A percentile compares a stretch with the other conserved stretches of the same genome.
phyloP scores from a whole-genome alignment of 2,888 invertebrate species.

The Pammene fasciana region DNA sequence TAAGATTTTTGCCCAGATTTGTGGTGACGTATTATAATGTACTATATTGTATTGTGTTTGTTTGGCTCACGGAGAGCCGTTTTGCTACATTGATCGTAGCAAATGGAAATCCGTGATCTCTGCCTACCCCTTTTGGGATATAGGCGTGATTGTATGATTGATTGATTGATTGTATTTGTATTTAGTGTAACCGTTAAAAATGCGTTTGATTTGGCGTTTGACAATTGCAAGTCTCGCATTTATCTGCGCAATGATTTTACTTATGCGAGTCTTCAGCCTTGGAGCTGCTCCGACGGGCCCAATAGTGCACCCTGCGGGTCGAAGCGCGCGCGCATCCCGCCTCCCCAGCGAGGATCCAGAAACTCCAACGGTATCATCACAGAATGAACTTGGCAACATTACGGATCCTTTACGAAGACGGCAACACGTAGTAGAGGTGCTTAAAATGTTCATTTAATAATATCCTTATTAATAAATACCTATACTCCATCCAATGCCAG shows the following conservation, averaged over 20 bases:
- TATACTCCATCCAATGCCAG: neutral
- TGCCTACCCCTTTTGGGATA: no score
- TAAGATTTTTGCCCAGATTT: neutral
- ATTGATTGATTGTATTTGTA: no score
- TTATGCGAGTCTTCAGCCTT: slow-evolving; percentile 52
- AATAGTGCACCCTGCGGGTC: slow-evolving; percentile 35
- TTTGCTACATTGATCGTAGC: no score
- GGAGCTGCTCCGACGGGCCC: slow-evolving; percentile 34
- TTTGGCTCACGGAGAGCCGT: no score
- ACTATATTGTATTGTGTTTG: no score
- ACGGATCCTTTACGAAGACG: slow-evolving; percentile 32
- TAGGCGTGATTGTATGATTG: no score
- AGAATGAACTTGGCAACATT: neutral
- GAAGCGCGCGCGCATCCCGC: slow-evolving; percentile 42
- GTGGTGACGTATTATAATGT: no score
- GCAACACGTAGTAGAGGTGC: slow-evolving; percentile 46
- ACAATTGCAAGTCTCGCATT: slow-evolving; percentile 51
- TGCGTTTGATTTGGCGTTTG: slow-evolving; percentile 60
- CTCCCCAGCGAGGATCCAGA: slow-evolving; percentile 10
- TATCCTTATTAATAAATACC: neutral
- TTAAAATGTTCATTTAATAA: neutral
- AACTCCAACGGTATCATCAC: neutral
- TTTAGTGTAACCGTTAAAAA: slow-evolving; percentile 42
- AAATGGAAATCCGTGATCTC: no score
- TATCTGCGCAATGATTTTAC: slow-evolving; percentile 51